Evolutionary conservation across 2,113 vertebrate genomes (phyloP).

Genomic region (Micronycteris hirsuta): DNA sequence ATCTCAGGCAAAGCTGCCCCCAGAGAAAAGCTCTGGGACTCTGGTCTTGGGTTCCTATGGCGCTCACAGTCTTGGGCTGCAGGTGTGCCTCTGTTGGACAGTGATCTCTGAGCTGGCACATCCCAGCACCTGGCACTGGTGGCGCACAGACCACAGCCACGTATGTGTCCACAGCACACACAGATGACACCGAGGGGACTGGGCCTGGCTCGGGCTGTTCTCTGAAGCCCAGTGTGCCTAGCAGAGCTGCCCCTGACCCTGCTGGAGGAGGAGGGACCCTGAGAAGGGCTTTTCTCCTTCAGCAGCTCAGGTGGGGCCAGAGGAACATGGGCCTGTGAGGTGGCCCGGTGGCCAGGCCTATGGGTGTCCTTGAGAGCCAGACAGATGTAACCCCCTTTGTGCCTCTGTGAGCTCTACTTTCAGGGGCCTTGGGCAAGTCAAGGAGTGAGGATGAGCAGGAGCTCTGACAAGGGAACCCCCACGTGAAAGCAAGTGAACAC

Average conservation of each 20-base stretch:
- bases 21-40: too few relatives aligned
- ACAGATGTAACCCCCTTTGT: neutral
- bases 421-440: neutral
- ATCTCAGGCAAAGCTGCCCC: neutral
- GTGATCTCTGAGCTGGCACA: neutral
- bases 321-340: neutral
- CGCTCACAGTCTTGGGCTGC: neutral
- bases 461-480: neutral
- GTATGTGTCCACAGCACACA: accelerated
- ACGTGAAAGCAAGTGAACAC: neutral
- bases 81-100: too few relatives aligned
- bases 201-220: neutral
- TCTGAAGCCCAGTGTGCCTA: neutral
- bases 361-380: too few relatives aligned
- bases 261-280: neutral
- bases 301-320: neutral
- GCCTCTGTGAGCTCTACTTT: neutral
- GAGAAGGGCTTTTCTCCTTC: neutral
- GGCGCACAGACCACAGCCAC: neutral
- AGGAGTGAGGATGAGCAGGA: neutral
- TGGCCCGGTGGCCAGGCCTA: neutral
- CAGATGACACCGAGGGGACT: neutral
- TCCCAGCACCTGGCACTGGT: neutral
- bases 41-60: neutral
- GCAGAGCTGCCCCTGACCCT: accelerated